Percentiles rank a stretch among this genome's conserved stretches.
These are phyloP conservation scores for Peromyscus melanophrys DNA, from an alignment of 2,797 vertebrate species.

Conservation along the genomic window DNA sequence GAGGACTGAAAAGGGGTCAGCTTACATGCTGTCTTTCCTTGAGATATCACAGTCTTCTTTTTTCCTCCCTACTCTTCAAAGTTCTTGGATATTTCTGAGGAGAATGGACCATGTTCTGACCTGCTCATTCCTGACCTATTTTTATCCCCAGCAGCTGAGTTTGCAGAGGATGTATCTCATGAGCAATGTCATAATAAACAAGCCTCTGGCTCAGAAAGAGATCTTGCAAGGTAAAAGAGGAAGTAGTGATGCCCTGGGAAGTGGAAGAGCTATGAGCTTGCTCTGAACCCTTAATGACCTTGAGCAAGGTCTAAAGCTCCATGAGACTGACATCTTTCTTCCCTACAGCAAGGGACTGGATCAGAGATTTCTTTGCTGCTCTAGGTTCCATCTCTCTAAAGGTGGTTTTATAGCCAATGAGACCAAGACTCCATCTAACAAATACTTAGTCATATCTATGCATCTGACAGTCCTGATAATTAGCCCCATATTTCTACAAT, in stretches of 20 bases:
- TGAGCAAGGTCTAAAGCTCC: neutral
- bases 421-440: neutral
- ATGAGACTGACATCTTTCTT: neutral
- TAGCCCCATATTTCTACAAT: neutral
- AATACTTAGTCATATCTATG: neutral
- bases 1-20: neutral
- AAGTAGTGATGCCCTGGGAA: neutral
- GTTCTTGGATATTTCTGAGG: neutral
- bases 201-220: neutral
- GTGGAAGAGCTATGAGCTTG: neutral
- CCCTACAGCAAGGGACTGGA: neutral
- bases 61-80: neutral
- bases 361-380: neutral
- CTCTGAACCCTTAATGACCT: neutral
- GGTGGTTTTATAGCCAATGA: conserved; percentile 17
- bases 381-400: conserved; percentile 18
- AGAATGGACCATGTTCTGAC: neutral
- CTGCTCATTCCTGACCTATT: neutral
- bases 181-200: conserved; percentile 26
- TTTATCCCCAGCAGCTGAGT: conserved; percentile 36
- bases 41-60: neutral
- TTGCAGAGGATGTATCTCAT: neutral
- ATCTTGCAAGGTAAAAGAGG: neutral
- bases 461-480: neutral
- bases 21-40: neutral